Base-by-base conservation (phyloP, 2,797 vertebrate species). In the Pteronotus mesoamericanus region DNA sequence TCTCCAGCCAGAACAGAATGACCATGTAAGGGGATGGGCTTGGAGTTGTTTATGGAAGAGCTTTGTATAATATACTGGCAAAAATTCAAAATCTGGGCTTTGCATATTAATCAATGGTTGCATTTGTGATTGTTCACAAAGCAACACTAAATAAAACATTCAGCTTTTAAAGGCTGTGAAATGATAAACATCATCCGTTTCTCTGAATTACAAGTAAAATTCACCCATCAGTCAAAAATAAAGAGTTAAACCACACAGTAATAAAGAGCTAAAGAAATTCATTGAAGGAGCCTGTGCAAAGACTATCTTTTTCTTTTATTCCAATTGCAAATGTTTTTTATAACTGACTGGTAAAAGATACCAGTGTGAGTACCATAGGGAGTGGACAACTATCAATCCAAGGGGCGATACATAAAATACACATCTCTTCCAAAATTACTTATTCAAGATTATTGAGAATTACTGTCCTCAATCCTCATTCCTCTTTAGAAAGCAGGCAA, bases 141-240 rank as follows among this genome's bases (percentile, higher is more conserved):
- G 78, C 79, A 89, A 77, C 4, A 64, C 48, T 85, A 93, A 71
- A 55, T 53, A 89, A 89, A 92, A 92, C 55, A 92, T 77, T 80
- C 57, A 61, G 72, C 46, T 57, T 71, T 89, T 72, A 91, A 72
- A 77, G 34, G 68, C 29, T 83, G 9, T 24, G 22, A 95, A 42
- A 90, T 69, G 18, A 95, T 82, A 57, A 88, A 87, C 24, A 77
- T 59, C n/a, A 84, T 37, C 14, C 69, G 29, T 69, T 69, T 37
- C 59, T 94, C 64, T 69, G 46, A 86, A 61, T 86, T 94, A 84
- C n/a, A 42, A 74, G 37, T 78, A 80, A 93, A 94, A 91, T 80
- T 61, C 24, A 85, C 6, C 39, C 34, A 86, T 53, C 34, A 71
- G 69, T 83, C 71, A 95, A 69, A 88, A 84, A 24, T 48, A 61